A percentile compares a stretch with the other conserved stretches of the same genome.
These are phyloP conservation scores for Cephus pygmeus DNA, from an alignment of 2,888 invertebrate genomes.

Conservation along the genomic window DNA sequence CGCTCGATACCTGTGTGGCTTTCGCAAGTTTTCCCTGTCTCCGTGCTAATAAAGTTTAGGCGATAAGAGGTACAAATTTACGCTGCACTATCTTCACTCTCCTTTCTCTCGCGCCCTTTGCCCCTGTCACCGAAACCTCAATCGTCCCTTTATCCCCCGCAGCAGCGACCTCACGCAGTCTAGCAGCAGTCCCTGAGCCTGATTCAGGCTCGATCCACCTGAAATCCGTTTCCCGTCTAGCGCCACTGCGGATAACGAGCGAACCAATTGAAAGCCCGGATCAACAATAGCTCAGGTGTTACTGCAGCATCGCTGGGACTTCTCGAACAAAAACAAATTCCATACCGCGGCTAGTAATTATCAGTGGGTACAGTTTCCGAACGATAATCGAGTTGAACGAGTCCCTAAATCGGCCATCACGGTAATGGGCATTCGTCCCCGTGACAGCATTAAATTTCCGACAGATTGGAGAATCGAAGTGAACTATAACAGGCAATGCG, in stretches of 20 bases:
- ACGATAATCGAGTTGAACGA: not conserved
- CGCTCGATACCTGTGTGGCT: not conserved
- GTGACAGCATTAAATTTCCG: not conserved
- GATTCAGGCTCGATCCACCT: not conserved
- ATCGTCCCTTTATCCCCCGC: not conserved
- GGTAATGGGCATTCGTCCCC: not conserved
- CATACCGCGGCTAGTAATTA: slow-evolving; percentile 26
- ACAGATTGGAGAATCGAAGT: not conserved
- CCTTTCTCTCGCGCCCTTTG: not conserved
- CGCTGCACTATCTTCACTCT: not conserved
- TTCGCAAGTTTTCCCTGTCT: slow-evolving; percentile 5
- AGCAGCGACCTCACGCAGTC: not conserved
- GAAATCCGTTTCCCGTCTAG: too few species aligned
- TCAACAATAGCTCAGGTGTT: slow-evolving; percentile 1
- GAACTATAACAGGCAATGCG: not conserved
- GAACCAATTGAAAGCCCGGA: not conserved
- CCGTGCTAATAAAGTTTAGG: not conserved
- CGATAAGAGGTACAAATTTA: not conserved
- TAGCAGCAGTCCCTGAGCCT: not conserved
- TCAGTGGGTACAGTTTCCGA: slow-evolving; percentile 1
- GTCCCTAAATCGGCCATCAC: not conserved
- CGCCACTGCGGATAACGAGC: not conserved
- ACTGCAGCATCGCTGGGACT: slow-evolving; percentile 11
- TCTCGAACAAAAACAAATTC: slow-evolving; percentile 23
- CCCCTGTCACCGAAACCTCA: not conserved